Evolutionary conservation across 2,113 vertebrate species (phyloP).

Genomic region (Cyanistes caeruleus): DNA sequence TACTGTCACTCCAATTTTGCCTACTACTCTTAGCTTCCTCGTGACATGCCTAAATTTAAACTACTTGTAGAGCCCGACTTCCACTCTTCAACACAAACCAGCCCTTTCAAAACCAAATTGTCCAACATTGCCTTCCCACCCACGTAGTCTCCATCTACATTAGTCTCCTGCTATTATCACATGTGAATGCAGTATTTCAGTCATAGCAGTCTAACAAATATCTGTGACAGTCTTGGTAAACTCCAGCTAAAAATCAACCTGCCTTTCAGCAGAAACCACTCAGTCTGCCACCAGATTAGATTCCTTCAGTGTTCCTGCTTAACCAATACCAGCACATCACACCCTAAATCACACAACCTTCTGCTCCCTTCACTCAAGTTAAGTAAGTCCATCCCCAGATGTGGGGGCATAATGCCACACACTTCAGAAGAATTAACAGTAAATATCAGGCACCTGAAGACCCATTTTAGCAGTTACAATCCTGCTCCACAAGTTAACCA

Average conservation of each 20-base stretch:
- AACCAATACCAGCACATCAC: background rate
- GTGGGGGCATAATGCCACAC: fast-evolving
- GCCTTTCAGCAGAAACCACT: background rate
- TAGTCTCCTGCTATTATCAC: background rate
- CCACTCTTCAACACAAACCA: background rate
- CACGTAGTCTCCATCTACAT: background rate
- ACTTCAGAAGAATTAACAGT: background rate
- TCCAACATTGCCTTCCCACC: background rate
- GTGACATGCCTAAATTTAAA: background rate
- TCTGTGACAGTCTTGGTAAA: background rate
- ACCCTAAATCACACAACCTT: background rate
- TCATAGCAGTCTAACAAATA: background rate
- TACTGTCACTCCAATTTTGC: background rate
- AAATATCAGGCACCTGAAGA: background rate
- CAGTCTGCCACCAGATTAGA: background rate
- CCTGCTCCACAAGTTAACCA: background rate
- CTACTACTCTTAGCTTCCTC: background rate
- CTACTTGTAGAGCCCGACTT: background rate
- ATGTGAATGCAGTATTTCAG: background rate
- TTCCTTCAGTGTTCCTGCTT: background rate
- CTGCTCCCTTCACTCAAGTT: background rate
- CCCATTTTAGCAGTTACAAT: background rate
- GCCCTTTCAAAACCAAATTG: background rate
- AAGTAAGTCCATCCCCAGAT: background rate
- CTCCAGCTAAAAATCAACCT: background rate